phyloP scores from a whole-genome alignment of 2,113 vertebrate species.

The Puffinus mauretanicus region DNA sequence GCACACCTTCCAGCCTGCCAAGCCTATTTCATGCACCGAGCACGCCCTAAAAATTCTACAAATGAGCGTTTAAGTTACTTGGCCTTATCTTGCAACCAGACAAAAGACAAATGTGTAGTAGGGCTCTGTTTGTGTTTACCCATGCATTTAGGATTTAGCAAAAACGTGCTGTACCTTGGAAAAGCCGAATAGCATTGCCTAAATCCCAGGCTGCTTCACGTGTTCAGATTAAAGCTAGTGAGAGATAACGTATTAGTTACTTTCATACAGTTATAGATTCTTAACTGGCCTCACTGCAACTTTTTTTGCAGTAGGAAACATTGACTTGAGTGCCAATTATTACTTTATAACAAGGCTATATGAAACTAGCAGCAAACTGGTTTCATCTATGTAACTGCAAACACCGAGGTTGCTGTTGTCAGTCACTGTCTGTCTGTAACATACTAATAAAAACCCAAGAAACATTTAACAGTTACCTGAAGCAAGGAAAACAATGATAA shows the following conservation, averaged over 20 bases:
- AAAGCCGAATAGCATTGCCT: background rate
- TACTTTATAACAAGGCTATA: fast-evolving
- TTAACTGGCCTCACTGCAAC: background rate
- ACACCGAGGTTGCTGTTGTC: background rate
- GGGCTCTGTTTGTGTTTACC: background rate
- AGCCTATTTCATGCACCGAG: fast-evolving
- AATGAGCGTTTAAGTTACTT: fast-evolving
- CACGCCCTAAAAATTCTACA: fast-evolving
- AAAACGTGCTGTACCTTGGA: fast-evolving
- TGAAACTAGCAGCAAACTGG: background rate
- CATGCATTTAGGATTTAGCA: background rate
- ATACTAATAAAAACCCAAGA: too few relatives aligned
- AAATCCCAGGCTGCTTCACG: background rate
- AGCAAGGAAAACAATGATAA: background rate
- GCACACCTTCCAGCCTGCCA: background rate
- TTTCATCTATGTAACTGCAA: background rate
- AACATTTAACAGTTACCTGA: too few relatives aligned
- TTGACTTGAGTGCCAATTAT: background rate
- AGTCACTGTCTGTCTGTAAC: too few relatives aligned
- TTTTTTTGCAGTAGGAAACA: background rate
- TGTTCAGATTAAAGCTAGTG: fast-evolving
- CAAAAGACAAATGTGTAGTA: fast-evolving
- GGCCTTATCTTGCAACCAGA: background rate
- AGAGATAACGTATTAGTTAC: background rate
- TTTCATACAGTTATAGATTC: background rate